Evolutionary conservation across 1,140 invertebrate genomes (phyloP).

Genomic region (Schlechtendalia chinensis): DNA sequence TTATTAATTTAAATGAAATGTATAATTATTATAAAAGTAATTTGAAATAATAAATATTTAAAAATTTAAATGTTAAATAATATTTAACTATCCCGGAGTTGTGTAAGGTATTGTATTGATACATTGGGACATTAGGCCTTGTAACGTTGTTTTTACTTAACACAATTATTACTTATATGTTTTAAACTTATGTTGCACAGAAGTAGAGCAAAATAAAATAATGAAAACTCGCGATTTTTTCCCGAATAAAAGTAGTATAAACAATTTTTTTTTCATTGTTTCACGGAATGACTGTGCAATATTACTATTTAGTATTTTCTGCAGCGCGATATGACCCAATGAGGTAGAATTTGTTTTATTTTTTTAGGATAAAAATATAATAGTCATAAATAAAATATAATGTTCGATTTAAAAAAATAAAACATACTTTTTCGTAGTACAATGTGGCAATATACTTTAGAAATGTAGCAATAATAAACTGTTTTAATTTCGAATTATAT

Average conservation of each 20-base stretch:
- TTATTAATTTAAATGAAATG: background rate
- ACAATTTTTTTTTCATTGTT: conserved; percentile 16
- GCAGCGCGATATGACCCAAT: background rate
- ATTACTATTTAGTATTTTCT: background rate
- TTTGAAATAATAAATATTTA: background rate
- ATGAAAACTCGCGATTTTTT: conserved; percentile 19
- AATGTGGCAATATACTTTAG: too few species aligned
- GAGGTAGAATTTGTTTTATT: background rate
- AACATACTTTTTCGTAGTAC: too few species aligned
- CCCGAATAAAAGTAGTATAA: conserved; percentile 19
- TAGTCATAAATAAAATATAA: too few species aligned
- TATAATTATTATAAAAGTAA: background rate
- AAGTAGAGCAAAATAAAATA: conserved; percentile 23
- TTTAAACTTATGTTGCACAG: background rate
- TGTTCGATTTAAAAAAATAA: too few species aligned
- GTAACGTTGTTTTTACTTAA: background rate
- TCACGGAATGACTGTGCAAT: conserved; percentile 11
- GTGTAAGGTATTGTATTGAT: background rate
- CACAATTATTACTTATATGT: background rate
- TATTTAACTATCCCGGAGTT: background rate
- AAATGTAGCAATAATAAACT: too few species aligned
- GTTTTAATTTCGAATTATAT: too few species aligned
- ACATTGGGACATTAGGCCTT: background rate
- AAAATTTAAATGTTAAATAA: too few species aligned
- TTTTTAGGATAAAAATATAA: conserved; percentile 5